These are phyloP conservation scores for Polyergus mexicanus DNA, from an alignment of 1,140 invertebrate species.

Conservation along the genomic window DNA sequence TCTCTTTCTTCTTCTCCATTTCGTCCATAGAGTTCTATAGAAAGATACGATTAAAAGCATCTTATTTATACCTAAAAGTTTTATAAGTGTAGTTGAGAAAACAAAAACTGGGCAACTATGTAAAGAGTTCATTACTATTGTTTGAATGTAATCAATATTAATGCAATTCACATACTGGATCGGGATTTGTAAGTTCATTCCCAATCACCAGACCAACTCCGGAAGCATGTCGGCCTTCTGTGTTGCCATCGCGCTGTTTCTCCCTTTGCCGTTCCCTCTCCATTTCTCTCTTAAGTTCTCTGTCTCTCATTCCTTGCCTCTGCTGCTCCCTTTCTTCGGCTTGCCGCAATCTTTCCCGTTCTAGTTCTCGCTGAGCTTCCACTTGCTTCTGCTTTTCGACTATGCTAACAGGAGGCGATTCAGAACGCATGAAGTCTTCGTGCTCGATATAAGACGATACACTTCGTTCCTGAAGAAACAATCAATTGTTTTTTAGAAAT, in stretches of 20 bases:
- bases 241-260: slow-evolving; percentile 78
- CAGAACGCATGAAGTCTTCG: slow-evolving; percentile 80
- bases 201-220: slow-evolving; percentile 91
- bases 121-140: slow-evolving; percentile 80
- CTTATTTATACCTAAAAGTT: background rate
- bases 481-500: background rate
- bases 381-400: slow-evolving; percentile 78
- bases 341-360: slow-evolving; percentile 84
- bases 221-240: slow-evolving; percentile 75
- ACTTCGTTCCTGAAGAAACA: slow-evolving; percentile 79
- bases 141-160: slow-evolving; percentile 24
- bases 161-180: slow-evolving; percentile 88
- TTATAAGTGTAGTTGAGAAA: background rate
- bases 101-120: background rate
- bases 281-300: slow-evolving; percentile 81
- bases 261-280: slow-evolving; percentile 84
- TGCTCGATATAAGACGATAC: slow-evolving; percentile 82
- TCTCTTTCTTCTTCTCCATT: slow-evolving; percentile 96
- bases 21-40: slow-evolving; percentile 93
- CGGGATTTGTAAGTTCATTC: slow-evolving; percentile 89
- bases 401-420: slow-evolving; percentile 74
- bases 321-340: slow-evolving; percentile 82
- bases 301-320: slow-evolving; percentile 79
- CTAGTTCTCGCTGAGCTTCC: slow-evolving; percentile 81
- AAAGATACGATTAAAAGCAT: background rate